Evolutionary conservation across 2,113 vertebrate genomes (phyloP), one percentile per base, ranked within the genome.

Genomic region (Pelecanoides urinatrix): DNA sequence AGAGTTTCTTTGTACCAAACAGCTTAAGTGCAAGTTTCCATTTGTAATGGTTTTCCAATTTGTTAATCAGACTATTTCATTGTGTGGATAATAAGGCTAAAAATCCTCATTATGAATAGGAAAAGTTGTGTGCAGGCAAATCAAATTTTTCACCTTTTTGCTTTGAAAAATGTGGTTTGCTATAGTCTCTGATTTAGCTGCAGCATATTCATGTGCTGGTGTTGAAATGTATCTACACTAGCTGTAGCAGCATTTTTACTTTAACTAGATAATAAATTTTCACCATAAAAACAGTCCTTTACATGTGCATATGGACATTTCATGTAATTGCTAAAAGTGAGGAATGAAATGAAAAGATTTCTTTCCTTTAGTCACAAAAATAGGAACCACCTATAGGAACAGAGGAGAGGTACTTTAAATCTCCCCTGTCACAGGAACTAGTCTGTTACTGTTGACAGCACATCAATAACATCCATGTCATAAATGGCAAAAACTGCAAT

Each of bases 131-230:
- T 75, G 13, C 49, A 75, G 38, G 26, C 21, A 90, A 86, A 90
- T 68, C 16, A 85, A 53, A 73, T 86, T 92, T 95, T 93, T 68
- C 55, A 86, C 49, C 38, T 82, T 90, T 85, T 92, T 88, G 40
- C 25, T 93, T 73, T 82, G 30, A 76, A 86, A 82, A 30, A 21
- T 79, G 34, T 58, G 32, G 34, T 66, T 76, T 4, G 0, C n/a
- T 74, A 7, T 84, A 58, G 84, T 76, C 49, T 71, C 42, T 38
- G 63, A 49, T 92, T 93, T 87, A 90, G 42, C 74, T 85, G 40
- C 49, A 55, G 10, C 11, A 9, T 50, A 16, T 30, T 73, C 61
- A 19, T n/a, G 47, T 75, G 26, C 0, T 0, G 1, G 6, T 50
- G 44, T 67, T 86, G 67, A 90, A 95, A 75, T 65, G 10, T 63